A percentile compares a stretch with the other conserved stretches of the same genome.
Evolutionary conservation across 1,140 invertebrate genomes (phyloP).

Genomic region (Sycophila sp.): DNA sequence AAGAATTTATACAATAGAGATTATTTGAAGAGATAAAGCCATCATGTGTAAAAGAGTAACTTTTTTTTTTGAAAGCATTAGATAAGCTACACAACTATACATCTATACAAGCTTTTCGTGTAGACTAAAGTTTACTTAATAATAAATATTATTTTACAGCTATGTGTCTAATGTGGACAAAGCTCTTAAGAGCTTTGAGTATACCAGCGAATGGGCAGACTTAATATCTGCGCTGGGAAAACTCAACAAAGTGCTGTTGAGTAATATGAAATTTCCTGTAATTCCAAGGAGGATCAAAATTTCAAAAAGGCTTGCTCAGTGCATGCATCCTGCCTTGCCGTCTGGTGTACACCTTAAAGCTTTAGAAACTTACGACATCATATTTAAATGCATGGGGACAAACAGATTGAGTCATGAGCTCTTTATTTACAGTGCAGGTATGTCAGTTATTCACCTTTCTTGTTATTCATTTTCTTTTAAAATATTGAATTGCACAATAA

Average conservation of each 20-base stretch:
- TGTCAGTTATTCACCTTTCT: slow-evolving; percentile 28
- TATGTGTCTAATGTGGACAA: slow-evolving; percentile 88
- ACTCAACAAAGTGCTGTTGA: slow-evolving; percentile 86
- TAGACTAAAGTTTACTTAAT: not conserved
- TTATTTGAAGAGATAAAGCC: not conserved
- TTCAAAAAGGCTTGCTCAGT: slow-evolving; percentile 93
- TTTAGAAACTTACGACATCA: slow-evolving; percentile 92
- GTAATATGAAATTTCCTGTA: slow-evolving; percentile 86
- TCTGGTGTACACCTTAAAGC: slow-evolving; percentile 93
- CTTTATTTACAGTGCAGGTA: slow-evolving; percentile 86
- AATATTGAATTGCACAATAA: not conserved
- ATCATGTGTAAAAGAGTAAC: not conserved
- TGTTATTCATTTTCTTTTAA: not conserved
- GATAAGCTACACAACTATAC: not conserved
- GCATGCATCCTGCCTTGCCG: slow-evolving; percentile 93
- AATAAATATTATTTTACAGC: slow-evolving; percentile 51
- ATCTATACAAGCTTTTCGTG: too few relatives aligned
- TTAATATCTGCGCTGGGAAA: slow-evolving; percentile 92
- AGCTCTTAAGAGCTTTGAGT: slow-evolving; percentile 91
- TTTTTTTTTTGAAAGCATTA: not conserved
- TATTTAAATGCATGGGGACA: slow-evolving; percentile 91
- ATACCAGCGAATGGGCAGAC: slow-evolving; percentile 96
- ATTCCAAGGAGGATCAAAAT: slow-evolving; percentile 92
- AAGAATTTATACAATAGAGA: not conserved
- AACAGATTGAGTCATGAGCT: slow-evolving; percentile 84